Conservation (phyloP, 1,140 invertebrate species). For the Goniozus legneri region DNA sequence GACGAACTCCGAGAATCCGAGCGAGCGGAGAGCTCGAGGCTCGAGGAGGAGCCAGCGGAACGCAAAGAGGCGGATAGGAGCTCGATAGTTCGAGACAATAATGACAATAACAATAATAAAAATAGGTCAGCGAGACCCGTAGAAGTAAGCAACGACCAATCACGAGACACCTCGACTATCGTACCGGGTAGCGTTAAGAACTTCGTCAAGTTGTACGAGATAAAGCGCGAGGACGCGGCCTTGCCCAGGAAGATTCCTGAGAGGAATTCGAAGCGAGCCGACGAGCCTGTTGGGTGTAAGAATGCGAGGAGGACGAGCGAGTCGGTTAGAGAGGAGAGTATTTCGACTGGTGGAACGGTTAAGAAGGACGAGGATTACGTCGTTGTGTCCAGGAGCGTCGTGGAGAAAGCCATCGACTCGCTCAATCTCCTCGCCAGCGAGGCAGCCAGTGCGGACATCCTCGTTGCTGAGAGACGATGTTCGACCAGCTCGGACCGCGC, state of each 20-base stretch:
- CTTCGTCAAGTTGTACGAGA: conserved; percentile 48
- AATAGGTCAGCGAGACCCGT: conserved; percentile 41
- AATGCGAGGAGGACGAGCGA: background rate
- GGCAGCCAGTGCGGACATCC: no score
- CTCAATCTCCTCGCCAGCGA: no score
- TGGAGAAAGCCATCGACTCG: background rate
- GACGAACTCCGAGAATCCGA: no score
- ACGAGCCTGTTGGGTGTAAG: no score
- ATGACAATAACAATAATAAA: conserved; percentile 45
- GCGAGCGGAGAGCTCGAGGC: no score
- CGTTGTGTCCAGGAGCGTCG: background rate
- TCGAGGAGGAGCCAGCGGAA: background rate
- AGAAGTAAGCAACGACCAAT: conserved; percentile 46
- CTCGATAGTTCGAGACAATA: background rate
- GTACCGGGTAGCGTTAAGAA: conserved; percentile 48
- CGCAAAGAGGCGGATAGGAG: background rate
- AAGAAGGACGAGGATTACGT: background rate
- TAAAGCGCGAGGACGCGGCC: conserved; percentile 30
- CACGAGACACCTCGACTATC: conserved; percentile 37
- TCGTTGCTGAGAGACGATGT: no score
- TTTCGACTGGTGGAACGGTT: no score
- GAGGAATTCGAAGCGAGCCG: no score
- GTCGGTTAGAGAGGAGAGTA: background rate
- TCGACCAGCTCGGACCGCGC: no score
- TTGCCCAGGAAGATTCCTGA: conserved; percentile 21